These are phyloP conservation scores for Sipunculus nudus DNA, from an alignment of 2,888 invertebrate genomes.

Conservation along the genomic window DNA sequence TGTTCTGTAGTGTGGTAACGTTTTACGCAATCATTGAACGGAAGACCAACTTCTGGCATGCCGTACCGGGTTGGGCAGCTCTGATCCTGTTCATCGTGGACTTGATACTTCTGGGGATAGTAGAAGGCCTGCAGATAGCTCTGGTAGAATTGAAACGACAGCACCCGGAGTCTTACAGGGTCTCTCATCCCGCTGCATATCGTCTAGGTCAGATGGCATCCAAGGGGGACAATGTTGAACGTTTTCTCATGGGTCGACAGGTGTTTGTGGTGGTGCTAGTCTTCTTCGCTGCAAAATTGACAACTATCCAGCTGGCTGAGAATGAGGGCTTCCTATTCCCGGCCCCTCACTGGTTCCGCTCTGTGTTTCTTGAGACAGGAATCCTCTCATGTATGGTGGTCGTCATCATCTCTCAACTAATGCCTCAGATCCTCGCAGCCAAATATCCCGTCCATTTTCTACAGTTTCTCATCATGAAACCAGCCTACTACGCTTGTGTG, in stretches of 20 bases:
- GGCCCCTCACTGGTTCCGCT: constrained; percentile 19
- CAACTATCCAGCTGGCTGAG: constrained; percentile 22
- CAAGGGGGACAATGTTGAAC: constrained; percentile 27
- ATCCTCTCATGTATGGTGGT: constrained; percentile 27
- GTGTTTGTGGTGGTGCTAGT: constrained; percentile 31
- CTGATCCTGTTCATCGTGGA: constrained; percentile 28
- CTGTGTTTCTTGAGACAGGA: constrained; percentile 26
- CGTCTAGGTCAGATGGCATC: constrained; percentile 24
- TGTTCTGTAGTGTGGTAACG: constrained; percentile 23
- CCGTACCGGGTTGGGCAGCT: constrained; percentile 27
- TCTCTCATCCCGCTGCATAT: constrained; percentile 24
- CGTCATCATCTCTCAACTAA: constrained; percentile 34
- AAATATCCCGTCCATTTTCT: constrained; percentile 35
- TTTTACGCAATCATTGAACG: constrained; percentile 23
- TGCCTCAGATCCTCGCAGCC: constrained; percentile 34
- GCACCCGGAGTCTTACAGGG: constrained; percentile 30
- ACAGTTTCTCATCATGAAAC: constrained; percentile 30
- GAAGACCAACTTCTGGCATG: constrained; percentile 24
- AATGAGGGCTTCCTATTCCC: constrained; percentile 32
- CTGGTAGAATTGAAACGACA: constrained; percentile 32
- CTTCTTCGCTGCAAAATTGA: constrained; percentile 33
- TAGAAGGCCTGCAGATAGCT: constrained; percentile 32
- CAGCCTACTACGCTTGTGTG: constrained; percentile 29
- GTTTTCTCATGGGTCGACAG: constrained; percentile 33
- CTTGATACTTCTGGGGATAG: constrained; percentile 22